Base-by-base conservation (phyloP, 2,113 vertebrate species). In the Anser brachyrhynchus region DNA sequence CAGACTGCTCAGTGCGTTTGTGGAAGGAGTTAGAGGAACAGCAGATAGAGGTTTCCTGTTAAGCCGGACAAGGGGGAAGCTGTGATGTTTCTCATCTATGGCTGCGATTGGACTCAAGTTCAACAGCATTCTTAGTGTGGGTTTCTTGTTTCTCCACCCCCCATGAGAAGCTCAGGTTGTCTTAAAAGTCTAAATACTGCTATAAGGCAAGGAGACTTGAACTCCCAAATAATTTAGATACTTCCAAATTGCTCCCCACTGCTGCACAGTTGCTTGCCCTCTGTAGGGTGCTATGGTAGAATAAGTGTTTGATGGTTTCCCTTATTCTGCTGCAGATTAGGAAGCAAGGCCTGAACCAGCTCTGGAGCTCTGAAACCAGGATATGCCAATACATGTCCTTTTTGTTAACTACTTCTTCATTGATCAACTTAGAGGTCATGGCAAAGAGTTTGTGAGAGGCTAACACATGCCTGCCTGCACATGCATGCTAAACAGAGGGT, bases 21-120 rank as follows among this genome's bases (percentile, higher is more conserved):
- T 92, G 79, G 94, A 92, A 95, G 89, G 43, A 95, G 55, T 89
- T 93, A 93, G 95, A 96, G 96, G 95, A 96, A 92, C 94, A 95
- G 57, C 66, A 94, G 88, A 89, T 97, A 90, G 44, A 95, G 84
- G 92, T 95, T 97, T 97, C 95, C 95, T 96, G 89, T 95, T 94
- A 95, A 94, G 43, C 81, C 3, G 73, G 90, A 95, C 90, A 91
- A 89, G 95, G 77, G 59, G 94, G 95, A 97, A 97, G 92, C 92
- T 96, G 59, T 79, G 62, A 93, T 89, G 29, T 89, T 92, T 89
- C 82, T 97, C 67, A 90, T 73, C 87, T 84, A 43, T 75, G 65
- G 31, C 65, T 90, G 65, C 19, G 4, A 23, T 29, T 57, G 39
- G 70, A 89, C 87, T 90, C 58, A 90, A 87, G 76, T 87, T 93